Percentiles rank a stretch among this genome's conserved stretches.
Conservation (phyloP, 2,888 invertebrate species). For the Ennomos quercinarius region DNA sequence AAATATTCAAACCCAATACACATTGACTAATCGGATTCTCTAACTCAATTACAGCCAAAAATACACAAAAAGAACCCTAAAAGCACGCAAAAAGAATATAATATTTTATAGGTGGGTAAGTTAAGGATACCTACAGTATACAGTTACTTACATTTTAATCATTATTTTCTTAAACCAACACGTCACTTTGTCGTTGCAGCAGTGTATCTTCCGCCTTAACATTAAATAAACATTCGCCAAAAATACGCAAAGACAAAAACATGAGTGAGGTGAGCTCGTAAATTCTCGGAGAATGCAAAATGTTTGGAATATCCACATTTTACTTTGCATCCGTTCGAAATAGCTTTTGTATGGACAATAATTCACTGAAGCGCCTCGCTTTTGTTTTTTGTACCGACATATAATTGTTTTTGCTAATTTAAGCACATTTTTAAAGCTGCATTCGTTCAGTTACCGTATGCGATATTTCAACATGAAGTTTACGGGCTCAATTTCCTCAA, state of each 20-base stretch:
- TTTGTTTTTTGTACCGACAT: slow-evolving; percentile 14
- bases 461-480: no score
- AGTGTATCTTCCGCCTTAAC: slow-evolving; percentile 15
- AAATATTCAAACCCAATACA: no score
- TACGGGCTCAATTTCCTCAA: no score
- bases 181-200: neutral
- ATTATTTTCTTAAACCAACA: no score
- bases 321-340: slow-evolving; percentile 44
- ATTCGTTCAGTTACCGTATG: no score
- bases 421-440: neutral
- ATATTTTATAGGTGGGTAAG: no score
- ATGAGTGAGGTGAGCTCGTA: slow-evolving; percentile 44
- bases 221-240: slow-evolving; percentile 18
- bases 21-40: no score
- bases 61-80: no score
- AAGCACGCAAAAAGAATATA: no score
- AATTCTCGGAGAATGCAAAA: slow-evolving; percentile 51
- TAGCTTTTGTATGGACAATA: slow-evolving; percentile 40
- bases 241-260: slow-evolving; percentile 41
- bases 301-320: slow-evolving; percentile 45
- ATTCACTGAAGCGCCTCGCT: slow-evolving; percentile 19
- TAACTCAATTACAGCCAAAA: no score
- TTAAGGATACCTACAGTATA: no score
- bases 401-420: neutral
- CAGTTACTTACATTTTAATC: no score